Evolutionary conservation across 2,797 vertebrate species (phyloP).

Genomic region (Poeciliopsis infans): DNA sequence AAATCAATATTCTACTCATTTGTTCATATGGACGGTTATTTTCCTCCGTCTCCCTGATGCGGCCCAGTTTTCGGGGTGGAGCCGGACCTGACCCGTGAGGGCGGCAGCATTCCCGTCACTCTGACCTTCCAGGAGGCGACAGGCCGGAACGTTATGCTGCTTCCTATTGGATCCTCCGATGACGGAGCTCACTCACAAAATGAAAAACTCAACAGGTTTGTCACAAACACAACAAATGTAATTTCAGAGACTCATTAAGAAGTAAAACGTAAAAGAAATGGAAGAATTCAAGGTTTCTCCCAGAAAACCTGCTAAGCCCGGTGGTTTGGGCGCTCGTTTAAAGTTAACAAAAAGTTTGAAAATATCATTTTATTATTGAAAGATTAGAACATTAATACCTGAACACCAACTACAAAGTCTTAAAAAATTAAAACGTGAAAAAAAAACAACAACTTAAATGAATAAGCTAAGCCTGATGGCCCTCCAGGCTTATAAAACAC

Average conservation of each 20-base stretch:
- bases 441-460: too few species aligned
- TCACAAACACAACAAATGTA: not conserved
- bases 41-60: not conserved
- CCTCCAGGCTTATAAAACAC: too few species aligned
- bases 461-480: too few species aligned
- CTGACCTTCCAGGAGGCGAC: conserved; percentile 97
- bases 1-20: not conserved
- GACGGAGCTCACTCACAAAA: conserved; percentile 99
- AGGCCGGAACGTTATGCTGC: conserved; percentile 95
- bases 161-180: conserved; percentile 93
- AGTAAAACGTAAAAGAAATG: not conserved
- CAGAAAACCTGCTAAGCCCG: too few species aligned
- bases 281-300: not conserved
- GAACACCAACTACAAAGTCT: too few species aligned
- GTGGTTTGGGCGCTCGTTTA: too few species aligned
- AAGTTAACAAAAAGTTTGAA: too few species aligned
- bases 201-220: conserved; percentile 94
- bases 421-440: too few species aligned
- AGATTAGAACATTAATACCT: too few species aligned
- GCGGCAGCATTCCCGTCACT: conserved; percentile 96
- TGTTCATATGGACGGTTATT: not conserved
- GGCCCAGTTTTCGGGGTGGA: conserved; percentile 92
- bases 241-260: not conserved
- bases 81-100: conserved; percentile 95
- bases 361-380: too few species aligned